phyloP scores from a whole-genome alignment of 35 echinoderm and acorn worm genomes.

The Amphiura filiformis region DNA sequence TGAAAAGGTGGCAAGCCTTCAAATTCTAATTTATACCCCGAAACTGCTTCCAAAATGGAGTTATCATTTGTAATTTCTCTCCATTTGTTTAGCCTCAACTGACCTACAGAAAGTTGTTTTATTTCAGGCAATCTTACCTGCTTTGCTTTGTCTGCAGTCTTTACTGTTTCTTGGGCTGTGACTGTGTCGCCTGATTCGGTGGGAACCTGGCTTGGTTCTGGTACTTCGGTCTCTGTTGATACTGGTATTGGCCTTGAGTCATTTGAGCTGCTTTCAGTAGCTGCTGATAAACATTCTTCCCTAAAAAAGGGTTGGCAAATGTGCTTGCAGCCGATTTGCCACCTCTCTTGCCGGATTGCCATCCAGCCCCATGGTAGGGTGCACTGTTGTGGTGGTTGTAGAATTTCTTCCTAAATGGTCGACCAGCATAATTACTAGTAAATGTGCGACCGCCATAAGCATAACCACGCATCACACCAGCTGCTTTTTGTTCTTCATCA shows the following conservation, averaged over 20 bases:
- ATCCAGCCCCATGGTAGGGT: neutral
- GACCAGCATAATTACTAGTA: too few species aligned
- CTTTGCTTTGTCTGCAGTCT: neutral
- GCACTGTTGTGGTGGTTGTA: neutral
- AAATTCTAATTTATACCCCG: conserved; percentile 61
- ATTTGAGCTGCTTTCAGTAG: conserved; percentile 7
- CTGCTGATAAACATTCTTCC: neutral
- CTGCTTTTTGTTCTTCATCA: conserved; percentile 48
- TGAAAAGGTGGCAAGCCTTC: conserved; percentile 5
- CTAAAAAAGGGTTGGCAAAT: neutral
- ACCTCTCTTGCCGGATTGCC: neutral
- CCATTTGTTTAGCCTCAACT: neutral
- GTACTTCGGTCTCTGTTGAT: neutral
- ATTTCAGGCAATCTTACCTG: neutral
- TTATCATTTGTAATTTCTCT: neutral
- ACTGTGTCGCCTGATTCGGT: neutral
- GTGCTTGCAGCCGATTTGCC: neutral
- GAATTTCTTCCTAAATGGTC: neutral
- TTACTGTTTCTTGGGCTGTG: neutral
- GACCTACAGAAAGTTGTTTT: neutral
- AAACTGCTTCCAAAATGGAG: conserved; percentile 46
- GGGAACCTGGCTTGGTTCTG: neutral
- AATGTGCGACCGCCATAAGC: too few species aligned
- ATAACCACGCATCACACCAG: conserved; percentile 19
- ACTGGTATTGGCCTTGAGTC: neutral